Percentiles rank a stretch among this genome's conserved stretches.
Evolutionary conservation across 2,888 invertebrate species (phyloP).

Genomic region (Brachynemurus nebulosus): DNA sequence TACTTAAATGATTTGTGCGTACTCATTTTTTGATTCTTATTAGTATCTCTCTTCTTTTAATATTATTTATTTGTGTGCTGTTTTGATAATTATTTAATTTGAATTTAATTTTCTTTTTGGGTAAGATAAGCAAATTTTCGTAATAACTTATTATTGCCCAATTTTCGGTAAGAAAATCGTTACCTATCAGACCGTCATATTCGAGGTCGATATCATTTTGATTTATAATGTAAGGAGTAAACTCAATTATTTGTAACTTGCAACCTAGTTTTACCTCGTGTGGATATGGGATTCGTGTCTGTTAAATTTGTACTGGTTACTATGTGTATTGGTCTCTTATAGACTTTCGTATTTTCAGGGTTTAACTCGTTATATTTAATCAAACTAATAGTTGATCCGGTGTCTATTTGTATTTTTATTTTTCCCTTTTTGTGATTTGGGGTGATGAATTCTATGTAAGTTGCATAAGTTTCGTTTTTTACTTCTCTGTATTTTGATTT

Average conservation of each 20-base stretch:
- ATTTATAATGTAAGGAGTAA: neutral
- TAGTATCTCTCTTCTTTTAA: too few relatives aligned
- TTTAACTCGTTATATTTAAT: neutral
- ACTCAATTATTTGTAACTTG: neutral
- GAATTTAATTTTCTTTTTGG: too few relatives aligned
- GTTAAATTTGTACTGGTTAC: neutral
- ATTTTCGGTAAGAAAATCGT: neutral
- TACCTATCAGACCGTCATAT: neutral
- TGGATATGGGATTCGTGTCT: neutral
- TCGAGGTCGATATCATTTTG: neutral
- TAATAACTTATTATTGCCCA: neutral
- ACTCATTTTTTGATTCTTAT: too few relatives aligned
- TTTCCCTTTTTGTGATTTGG: neutral
- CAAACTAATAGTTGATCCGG: neutral
- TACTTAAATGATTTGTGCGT: neutral
- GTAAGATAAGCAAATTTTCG: neutral
- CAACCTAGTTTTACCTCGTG: neutral
- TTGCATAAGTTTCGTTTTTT: too few relatives aligned
- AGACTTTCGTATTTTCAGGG: neutral
- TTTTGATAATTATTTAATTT: too few relatives aligned
- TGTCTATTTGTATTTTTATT: neutral
- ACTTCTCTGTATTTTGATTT: too few relatives aligned
- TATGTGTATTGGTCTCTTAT: neutral
- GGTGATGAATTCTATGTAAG: neutral
- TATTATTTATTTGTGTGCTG: too few relatives aligned